These are phyloP conservation scores for Fopius arisanus DNA, from an alignment of 1,140 invertebrate genomes.

Conservation along the genomic window DNA sequence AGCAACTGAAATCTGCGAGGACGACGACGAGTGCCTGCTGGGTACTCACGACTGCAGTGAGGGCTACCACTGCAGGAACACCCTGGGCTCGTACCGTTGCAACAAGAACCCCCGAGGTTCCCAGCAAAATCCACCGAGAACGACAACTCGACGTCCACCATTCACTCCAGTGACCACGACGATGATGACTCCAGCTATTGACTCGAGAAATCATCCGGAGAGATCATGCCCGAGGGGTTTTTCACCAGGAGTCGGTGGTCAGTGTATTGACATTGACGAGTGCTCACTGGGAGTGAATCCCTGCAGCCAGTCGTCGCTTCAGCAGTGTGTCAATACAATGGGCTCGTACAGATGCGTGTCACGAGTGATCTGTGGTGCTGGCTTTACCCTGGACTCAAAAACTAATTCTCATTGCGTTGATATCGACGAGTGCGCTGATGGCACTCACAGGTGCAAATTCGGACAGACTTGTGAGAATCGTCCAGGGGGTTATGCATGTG, in stretches of 20 bases:
- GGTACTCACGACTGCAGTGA: constrained; percentile 83
- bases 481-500: constrained; percentile 77
- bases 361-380: constrained; percentile 75
- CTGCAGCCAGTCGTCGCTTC: constrained; percentile 44
- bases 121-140: neutral
- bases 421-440: constrained; percentile 75
- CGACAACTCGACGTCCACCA: constrained; percentile 10
- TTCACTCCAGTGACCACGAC: constrained; percentile 4
- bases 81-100: constrained; percentile 81
- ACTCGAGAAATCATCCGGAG: neutral
- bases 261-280: constrained; percentile 67
- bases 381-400: constrained; percentile 69
- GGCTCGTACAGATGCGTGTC: constrained; percentile 71
- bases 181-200: constrained; percentile 26
- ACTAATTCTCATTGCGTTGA: constrained; percentile 66
- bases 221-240: constrained; percentile 51
- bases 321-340: constrained; percentile 66
- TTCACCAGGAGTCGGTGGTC: constrained; percentile 42
- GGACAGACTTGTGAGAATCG: constrained; percentile 80
- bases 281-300: constrained; percentile 52
- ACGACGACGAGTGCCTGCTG: constrained; percentile 90
- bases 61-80: constrained; percentile 87
- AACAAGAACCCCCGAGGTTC: constrained; percentile 61
- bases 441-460: constrained; percentile 71
- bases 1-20: constrained; percentile 86